These are phyloP conservation scores for Piprites chloris DNA, from an alignment of 2,113 vertebrate genomes.

Conservation along the genomic window DNA sequence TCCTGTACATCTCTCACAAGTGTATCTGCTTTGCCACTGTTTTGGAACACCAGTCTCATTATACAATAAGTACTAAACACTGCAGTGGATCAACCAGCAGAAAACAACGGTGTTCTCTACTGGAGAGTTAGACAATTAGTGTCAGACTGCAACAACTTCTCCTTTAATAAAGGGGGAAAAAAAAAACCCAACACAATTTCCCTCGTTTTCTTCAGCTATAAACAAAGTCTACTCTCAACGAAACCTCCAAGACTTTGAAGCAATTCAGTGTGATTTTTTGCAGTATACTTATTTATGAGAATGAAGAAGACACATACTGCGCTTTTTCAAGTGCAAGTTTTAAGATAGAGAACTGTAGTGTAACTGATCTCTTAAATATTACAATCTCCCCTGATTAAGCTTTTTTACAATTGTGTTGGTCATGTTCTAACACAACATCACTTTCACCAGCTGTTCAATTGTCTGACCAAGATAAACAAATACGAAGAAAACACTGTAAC, in stretches of 20 bases:
- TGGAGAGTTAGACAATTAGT: neutral
- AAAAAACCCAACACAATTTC: neutral
- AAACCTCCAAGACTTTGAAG: neutral
- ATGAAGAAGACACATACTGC: neutral
- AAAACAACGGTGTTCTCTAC: neutral
- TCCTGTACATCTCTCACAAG: neutral
- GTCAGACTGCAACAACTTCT: neutral
- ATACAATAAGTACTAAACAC: neutral
- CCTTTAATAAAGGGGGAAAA: neutral
- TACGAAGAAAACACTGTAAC: neutral
- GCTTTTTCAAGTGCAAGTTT: neutral
- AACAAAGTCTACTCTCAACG: neutral
- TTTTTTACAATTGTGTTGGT: neutral
- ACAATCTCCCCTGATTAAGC: neutral
- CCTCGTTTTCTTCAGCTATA: neutral
- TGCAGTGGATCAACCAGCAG: neutral
- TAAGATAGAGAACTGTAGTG: neutral
- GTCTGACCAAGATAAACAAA: neutral
- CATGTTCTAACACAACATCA: neutral
- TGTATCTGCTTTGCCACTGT: neutral
- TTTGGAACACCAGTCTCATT: neutral
- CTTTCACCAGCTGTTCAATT: neutral
- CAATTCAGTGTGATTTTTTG: neutral
- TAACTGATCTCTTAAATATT: neutral
- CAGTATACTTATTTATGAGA: neutral